Percentiles rank a stretch among this genome's conserved stretches.
Evolutionary conservation across 64 coral and sea anemone species (phyloP).

Genomic region (Anthopleura sola): DNA sequence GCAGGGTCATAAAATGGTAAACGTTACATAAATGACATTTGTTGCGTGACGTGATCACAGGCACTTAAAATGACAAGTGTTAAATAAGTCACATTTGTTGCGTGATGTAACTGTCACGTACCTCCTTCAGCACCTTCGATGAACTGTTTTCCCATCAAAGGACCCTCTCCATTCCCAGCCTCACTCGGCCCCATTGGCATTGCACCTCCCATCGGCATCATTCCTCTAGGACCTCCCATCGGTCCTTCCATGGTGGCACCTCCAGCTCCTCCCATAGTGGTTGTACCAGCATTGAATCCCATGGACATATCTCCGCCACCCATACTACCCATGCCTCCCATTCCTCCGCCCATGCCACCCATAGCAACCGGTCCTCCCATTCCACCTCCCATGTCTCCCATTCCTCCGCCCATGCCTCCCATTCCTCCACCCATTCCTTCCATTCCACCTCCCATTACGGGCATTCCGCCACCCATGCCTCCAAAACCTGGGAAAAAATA

Average conservation of each 20-base stretch:
- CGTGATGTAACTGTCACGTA: neutral
- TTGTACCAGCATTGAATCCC: slow-evolving; percentile 20
- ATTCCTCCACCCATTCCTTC: slow-evolving; percentile 36
- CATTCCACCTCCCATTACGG: slow-evolving; percentile 30
- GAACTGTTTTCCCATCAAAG: slow-evolving; percentile 65
- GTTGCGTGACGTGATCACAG: neutral
- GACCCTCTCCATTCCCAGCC: slow-evolving; percentile 31
- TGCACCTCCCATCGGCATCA: slow-evolving; percentile 34
- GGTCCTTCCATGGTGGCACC: slow-evolving; percentile 46
- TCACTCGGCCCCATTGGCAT: slow-evolving; percentile 33
- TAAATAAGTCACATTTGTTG: neutral
- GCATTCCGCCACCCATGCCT: slow-evolving; percentile 24
- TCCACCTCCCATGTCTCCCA: slow-evolving; percentile 28
- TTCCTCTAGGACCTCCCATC: slow-evolving; percentile 20
- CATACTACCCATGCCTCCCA: slow-evolving; percentile 33
- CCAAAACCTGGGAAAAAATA: slow-evolving; percentile 26
- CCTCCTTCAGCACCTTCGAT: slow-evolving; percentile 64
- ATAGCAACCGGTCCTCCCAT: slow-evolving; percentile 36
- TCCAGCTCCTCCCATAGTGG: slow-evolving; percentile 6
- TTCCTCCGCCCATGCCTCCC: slow-evolving; percentile 43
- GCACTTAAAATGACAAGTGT: too few relatives aligned
- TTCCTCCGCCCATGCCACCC: slow-evolving; percentile 30
- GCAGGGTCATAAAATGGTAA: neutral
- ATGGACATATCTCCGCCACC: slow-evolving; percentile 19
- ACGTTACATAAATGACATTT: neutral